These are phyloP conservation scores for Piprites chloris DNA, from an alignment of 2,113 vertebrate genomes.

Conservation along the genomic window DNA sequence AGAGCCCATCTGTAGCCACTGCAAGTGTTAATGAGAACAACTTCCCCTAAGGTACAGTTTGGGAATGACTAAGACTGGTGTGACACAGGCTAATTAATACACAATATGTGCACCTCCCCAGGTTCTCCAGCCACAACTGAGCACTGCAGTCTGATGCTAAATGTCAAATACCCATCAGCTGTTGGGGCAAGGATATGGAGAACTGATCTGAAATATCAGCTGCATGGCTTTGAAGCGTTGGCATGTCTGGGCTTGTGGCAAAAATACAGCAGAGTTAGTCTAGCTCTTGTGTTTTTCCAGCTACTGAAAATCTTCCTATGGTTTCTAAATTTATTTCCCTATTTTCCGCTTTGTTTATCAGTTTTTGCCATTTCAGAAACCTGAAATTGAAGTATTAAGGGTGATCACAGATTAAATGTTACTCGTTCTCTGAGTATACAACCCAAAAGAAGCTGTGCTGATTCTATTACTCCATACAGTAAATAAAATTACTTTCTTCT, in stretches of 20 bases:
- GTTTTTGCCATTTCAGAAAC: not conserved
- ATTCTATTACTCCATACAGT: not conserved
- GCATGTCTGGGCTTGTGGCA: not conserved
- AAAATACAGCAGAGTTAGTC: not conserved
- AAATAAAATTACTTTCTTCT: not conserved
- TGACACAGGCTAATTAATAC: not conserved
- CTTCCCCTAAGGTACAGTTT: not conserved
- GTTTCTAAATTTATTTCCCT: not conserved
- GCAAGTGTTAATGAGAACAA: not conserved
- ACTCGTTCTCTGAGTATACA: not conserved
- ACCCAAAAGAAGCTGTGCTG: not conserved
- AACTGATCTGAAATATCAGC: not conserved
- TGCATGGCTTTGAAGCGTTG: not conserved
- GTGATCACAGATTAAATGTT: not conserved
- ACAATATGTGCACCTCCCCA: not conserved
- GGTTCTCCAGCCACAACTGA: accelerated
- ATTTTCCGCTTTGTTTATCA: not conserved
- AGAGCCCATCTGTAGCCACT: not conserved
- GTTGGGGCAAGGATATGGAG: not conserved
- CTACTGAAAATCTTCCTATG: not conserved
- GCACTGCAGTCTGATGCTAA: not conserved
- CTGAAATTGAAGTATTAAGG: not conserved
- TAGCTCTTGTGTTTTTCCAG: not conserved
- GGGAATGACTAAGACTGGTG: not conserved
- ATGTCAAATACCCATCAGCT: not conserved